Evolutionary conservation across 2,797 vertebrate species (phyloP).

Genomic region (Poeciliopsis infans): DNA sequence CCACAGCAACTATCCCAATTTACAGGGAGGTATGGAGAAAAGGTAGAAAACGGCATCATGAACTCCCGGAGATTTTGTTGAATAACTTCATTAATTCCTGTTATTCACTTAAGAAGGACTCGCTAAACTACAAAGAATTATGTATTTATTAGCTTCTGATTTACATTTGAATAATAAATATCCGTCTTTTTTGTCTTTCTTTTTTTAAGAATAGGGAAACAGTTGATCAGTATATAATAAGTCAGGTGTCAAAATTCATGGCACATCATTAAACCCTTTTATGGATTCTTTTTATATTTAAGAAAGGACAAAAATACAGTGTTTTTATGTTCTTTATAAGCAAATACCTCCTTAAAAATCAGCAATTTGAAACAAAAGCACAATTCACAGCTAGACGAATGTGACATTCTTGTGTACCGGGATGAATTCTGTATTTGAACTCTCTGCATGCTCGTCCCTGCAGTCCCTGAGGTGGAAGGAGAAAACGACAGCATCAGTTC

Average conservation of each 20-base stretch:
- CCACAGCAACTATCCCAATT: too few relatives aligned
- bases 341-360: background rate
- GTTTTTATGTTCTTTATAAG: background rate
- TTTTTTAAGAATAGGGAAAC: background rate
- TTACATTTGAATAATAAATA: too few relatives aligned
- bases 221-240: background rate
- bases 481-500: slow-evolving; percentile 96
- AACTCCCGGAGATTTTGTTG: background rate
- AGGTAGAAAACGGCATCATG: background rate
- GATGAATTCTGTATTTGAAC: background rate
- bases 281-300: background rate
- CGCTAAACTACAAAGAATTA: background rate
- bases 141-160: background rate
- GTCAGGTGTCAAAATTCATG: background rate
- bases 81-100: background rate
- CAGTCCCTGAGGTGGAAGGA: slow-evolving; percentile 93
- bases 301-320: background rate
- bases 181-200: too few relatives aligned
- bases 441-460: slow-evolving; percentile 5
- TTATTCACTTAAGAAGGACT: background rate
- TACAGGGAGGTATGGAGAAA: too few relatives aligned
- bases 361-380: background rate
- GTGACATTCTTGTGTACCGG: background rate
- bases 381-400: background rate
- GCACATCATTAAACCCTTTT: background rate